Evolutionary conservation across 2,113 vertebrate genomes (phyloP), one percentile per base, ranked within the genome.

Genomic region (Petrocephalus zakoni): DNA sequence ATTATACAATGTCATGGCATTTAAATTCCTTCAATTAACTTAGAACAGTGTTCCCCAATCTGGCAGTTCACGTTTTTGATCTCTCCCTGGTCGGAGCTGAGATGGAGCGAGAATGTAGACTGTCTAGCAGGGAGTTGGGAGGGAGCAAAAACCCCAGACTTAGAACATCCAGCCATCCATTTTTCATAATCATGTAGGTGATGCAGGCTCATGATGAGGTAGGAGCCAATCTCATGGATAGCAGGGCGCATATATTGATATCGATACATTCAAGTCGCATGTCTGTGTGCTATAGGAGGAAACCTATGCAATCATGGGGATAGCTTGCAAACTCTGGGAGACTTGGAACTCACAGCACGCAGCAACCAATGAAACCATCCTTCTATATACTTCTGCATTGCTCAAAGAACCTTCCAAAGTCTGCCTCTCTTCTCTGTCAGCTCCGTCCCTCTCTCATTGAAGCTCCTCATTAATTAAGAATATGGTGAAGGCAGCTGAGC

Each of bases 401-500:
- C 46, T 83, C 42, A 83, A 78, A 78, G 42, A 42, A 5, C 17
- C 72, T 78, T 78, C 19, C 72, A 17, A 13, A 34, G 29, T 78
- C 34, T 78, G 7, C 42, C 81, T 83, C 8, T 1, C 46, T 47
- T 83, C 78, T 49, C 37, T n/a, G n/a, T 47, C 46, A 78, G 72
- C n/a, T 46, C 6, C 15, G 4, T 83, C 52, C 46, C 47, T 85
- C 34, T n/a, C 46, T 47, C 85, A 58, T 85, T 88, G 47, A 56
- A 47, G 52, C n/a, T 61, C 72, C 51, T 53, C 21, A 52, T 87
- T 91, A 84, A 91, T 93, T 90, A 86, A n/a, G 88, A 89, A 87
- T 88, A 29, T n/a, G 5, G 10, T 86, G 87, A 53, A n/a, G 68
- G 90, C 25, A 84, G 68, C 81, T 11, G 51, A 87, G 88, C 85